Evolutionary conservation across 2,888 invertebrate genomes (phyloP), one percentile per base, ranked within the genome.

Genomic region (Aelia acuminata): DNA sequence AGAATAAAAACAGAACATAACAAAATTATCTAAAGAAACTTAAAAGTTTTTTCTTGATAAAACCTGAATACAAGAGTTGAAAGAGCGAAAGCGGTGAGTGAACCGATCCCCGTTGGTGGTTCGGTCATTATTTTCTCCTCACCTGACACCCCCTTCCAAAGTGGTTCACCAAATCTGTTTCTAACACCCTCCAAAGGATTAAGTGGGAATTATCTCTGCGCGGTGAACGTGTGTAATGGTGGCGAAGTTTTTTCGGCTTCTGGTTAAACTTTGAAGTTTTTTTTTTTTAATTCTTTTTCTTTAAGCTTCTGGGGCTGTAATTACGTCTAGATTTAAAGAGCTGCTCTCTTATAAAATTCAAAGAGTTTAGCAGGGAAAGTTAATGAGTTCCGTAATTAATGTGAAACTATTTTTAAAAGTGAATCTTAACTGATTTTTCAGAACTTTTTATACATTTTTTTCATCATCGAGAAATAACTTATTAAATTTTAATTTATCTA

Each of bases 51-150:
- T 31, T 26, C 15, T 63, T 3, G 4, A 18, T 26, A 15, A 35
- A 31, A 70, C 31, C 18, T 35, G 31, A 70, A 35, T 70, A 70
- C 18, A 70, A 35, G 35, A 35, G 31, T 70, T 70, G 18, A 18
- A 35, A 18, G 18, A 1, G 8, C 13, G 18, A 35, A 35, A 18
- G 63, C 63, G 63, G 63, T 20, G 13, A 8, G 26, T 13, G 13
- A 70, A 35, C 63, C 35, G n/a, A 4, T 2, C 57, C 18, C 26
- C 13, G 26, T 26, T n/a, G 18, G 63, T 63, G 31, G 63, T 15
- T 31, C 18, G 35, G 63, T 35, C 63, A 70, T 70, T 70, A 35
- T 70, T 70, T 70, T 70, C 63, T 20, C 31, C 63, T 70, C 63
- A 70, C 8, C 63, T 0, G 31, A 18, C 10, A 31, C 3, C 3